phyloP scores from a whole-genome alignment of 2,113 vertebrate genomes.

The Rallus limicola region DNA sequence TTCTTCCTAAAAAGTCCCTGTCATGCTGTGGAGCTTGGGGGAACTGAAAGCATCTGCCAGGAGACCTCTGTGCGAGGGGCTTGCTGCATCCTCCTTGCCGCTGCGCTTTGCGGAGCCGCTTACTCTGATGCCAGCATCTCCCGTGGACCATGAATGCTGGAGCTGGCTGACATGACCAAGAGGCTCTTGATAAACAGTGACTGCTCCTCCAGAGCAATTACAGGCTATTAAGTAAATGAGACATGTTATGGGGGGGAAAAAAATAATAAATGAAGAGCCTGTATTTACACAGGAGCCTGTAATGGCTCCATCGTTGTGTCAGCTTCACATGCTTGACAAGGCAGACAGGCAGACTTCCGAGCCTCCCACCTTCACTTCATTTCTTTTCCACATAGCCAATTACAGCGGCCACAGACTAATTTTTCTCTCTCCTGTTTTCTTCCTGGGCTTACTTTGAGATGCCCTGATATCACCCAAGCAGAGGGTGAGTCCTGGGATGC shows the following conservation, averaged over 20 bases:
- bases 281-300: not conserved
- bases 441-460: not conserved
- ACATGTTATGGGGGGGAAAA: not conserved
- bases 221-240: constrained; percentile 34
- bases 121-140: not conserved
- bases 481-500: not conserved
- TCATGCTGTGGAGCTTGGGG: not conserved
- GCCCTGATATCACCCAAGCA: not conserved
- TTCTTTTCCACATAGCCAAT: constrained; percentile 10
- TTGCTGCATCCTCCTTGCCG: not conserved
- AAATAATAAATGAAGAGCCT: not conserved
- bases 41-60: not conserved
- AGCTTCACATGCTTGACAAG: not conserved
- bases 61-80: not conserved
- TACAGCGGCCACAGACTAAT: not conserved
- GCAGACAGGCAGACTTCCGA: not conserved
- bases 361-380: not conserved
- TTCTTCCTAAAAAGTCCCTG: not conserved
- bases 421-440: not conserved
- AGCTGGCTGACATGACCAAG: not conserved
- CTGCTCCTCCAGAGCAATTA: constrained; percentile 13
- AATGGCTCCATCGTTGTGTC: not conserved
- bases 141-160: not conserved
- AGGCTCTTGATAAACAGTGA: not conserved
- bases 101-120: not conserved